phyloP scores from a whole-genome alignment of 2,888 invertebrate species.

The Sphaeridia pumilis region DNA sequence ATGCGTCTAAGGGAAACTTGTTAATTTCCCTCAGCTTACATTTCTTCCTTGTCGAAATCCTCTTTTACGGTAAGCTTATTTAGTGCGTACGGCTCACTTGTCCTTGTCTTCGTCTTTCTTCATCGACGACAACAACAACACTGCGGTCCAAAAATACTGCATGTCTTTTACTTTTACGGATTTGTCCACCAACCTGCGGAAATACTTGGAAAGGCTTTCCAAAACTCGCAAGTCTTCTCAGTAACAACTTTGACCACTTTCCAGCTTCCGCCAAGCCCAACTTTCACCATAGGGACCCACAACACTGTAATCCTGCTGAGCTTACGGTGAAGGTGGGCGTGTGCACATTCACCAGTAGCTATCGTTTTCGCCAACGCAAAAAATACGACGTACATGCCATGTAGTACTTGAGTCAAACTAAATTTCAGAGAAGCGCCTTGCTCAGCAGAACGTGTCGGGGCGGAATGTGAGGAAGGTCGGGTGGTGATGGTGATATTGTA shows the following conservation, averaged over 20 bases:
- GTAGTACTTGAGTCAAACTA: too few relatives aligned
- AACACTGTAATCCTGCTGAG: neutral
- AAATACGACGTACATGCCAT: too few relatives aligned
- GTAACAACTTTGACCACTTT: too few relatives aligned
- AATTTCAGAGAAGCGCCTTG: too few relatives aligned
- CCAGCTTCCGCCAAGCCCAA: too few relatives aligned
- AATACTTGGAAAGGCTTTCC: too few relatives aligned
- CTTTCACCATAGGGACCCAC: too few relatives aligned
- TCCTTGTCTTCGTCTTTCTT: neutral
- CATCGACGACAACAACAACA: neutral
- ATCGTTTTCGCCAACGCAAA: too few relatives aligned
- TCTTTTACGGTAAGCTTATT: slow-evolving; percentile 33
- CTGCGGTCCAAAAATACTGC: neutral
- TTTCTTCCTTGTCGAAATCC: slow-evolving; percentile 32
- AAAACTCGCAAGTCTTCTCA: too few relatives aligned
- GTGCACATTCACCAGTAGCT: too few relatives aligned
- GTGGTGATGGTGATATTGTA: neutral
- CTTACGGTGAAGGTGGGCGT: neutral
- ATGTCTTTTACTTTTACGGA: neutral
- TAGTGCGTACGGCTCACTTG: too few relatives aligned
- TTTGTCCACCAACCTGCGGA: neutral
- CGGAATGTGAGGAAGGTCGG: neutral
- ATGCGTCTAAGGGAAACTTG: slow-evolving; percentile 25
- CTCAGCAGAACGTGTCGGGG: too few relatives aligned
- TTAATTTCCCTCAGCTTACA: slow-evolving; percentile 31